Evolutionary conservation across 92 coral and sea anemone species (phyloP).

Genomic region (Epizoanthus rinbou): DNA sequence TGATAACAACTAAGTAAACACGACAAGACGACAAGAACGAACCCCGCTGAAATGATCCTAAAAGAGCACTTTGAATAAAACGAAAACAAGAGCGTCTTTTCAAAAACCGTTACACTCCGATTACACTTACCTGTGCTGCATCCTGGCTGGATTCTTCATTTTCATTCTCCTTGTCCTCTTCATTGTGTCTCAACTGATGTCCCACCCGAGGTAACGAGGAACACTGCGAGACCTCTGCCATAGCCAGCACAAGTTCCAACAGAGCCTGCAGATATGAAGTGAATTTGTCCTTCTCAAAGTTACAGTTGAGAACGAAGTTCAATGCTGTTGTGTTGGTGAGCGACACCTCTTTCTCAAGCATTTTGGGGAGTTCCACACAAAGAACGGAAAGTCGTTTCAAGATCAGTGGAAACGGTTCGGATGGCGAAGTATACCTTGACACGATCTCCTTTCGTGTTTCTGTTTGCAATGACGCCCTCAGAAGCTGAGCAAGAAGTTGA

Average conservation of each 20-base stretch:
- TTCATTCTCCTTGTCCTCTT: constrained; percentile 18
- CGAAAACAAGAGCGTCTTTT: no score
- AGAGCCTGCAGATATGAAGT: constrained; percentile 92
- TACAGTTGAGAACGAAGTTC: constrained; percentile 88
- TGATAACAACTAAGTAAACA: no score
- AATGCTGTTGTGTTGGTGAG: constrained; percentile 78
- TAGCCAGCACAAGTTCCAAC: constrained; percentile 80
- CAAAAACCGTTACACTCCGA: no score
- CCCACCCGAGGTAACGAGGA: constrained; percentile 8
- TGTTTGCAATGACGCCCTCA: constrained; percentile 60
- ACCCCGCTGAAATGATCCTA: no score
- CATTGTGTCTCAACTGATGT: constrained; percentile 1
- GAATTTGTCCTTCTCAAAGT: constrained; percentile 93
- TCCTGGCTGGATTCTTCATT: constrained; percentile 8
- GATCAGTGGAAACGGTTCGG: constrained; percentile 50
- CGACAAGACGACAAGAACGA: no score
- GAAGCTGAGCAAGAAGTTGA: constrained; percentile 86
- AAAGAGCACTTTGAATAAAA: no score
- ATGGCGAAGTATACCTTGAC: constrained; percentile 47
- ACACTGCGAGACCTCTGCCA: constrained; percentile 67
- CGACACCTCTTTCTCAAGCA: constrained; percentile 92
- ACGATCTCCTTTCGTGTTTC: constrained; percentile 45
- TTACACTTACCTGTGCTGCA: constrained; percentile 1
- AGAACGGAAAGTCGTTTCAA: constrained; percentile 75
- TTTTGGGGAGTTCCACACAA: constrained; percentile 81